These are phyloP conservation scores for Pyrgus malvae DNA, from an alignment of 2,888 invertebrate genomes.

Conservation along the genomic window DNA sequence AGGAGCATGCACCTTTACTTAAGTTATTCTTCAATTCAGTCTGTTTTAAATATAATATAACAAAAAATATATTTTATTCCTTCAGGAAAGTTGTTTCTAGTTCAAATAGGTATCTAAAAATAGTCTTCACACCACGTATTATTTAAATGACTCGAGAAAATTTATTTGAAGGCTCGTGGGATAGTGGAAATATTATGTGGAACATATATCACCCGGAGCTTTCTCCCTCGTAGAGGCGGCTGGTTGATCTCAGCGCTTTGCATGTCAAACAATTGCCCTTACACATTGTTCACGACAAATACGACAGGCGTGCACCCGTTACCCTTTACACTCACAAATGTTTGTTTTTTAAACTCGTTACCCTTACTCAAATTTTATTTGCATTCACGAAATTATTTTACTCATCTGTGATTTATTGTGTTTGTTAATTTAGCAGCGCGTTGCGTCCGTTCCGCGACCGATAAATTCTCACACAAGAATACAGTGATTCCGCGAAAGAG, in stretches of 20 bases:
- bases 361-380: slow-evolving; percentile 69
- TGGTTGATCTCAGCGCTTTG: slow-evolving; percentile 68
- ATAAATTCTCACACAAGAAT: slow-evolving; percentile 45
- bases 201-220: slow-evolving; percentile 48
- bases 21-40: no score
- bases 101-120: slow-evolving; percentile 28
- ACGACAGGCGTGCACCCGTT: slow-evolving; percentile 60
- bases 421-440: slow-evolving; percentile 62
- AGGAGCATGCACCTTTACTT: no score
- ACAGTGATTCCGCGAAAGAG: slow-evolving; percentile 52
- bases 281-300: slow-evolving; percentile 61
- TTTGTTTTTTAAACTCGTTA: slow-evolving; percentile 75
- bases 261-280: slow-evolving; percentile 73
- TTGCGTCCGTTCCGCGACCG: slow-evolving; percentile 53
- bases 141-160: background rate
- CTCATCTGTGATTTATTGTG: slow-evolving; percentile 66
- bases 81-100: no score
- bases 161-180: background rate
- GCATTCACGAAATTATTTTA: slow-evolving; percentile 63
- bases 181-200: slow-evolving; percentile 1
- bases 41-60: no score
- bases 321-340: slow-evolving; percentile 63
- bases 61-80: no score
- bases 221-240: slow-evolving; percentile 50
- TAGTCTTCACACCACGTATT: no score